These are phyloP conservation scores for Diadophis punctatus DNA, from an alignment of 2,113 vertebrate species.

Conservation along the genomic window DNA sequence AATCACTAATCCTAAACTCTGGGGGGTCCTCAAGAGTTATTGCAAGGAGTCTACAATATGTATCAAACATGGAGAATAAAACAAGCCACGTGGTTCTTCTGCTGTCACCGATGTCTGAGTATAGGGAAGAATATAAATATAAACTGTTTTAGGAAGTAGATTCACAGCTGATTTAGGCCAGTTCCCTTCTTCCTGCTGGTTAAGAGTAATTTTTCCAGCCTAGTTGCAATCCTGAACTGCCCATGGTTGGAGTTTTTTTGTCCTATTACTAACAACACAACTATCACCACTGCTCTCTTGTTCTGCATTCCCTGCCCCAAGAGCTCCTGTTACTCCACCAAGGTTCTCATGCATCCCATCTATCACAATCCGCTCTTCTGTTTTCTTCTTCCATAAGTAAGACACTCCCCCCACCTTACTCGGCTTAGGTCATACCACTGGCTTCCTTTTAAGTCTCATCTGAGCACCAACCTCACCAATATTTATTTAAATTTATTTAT, in stretches of 20 bases:
- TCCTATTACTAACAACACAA: neutral
- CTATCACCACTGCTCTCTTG: neutral
- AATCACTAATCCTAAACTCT: neutral
- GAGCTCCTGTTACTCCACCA: neutral
- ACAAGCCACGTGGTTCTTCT: neutral
- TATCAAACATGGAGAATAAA: neutral
- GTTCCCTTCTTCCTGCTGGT: neutral
- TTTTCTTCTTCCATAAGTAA: neutral
- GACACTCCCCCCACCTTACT: neutral
- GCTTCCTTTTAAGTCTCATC: neutral
- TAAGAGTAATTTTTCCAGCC: neutral
- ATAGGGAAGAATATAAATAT: neutral
- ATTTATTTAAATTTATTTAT: no score
- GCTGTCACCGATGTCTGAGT: neutral
- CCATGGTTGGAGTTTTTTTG: neutral
- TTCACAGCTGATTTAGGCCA: neutral
- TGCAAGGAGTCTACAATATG: neutral
- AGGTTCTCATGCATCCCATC: neutral
- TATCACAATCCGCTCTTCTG: neutral
- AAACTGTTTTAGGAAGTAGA: neutral
- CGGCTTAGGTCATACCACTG: neutral
- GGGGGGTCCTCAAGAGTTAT: neutral
- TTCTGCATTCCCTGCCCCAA: neutral
- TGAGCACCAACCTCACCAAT: neutral
- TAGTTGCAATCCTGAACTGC: neutral